These are phyloP conservation scores for Brachyptera putata DNA, from an alignment of 2,888 invertebrate species.

Conservation along the genomic window DNA sequence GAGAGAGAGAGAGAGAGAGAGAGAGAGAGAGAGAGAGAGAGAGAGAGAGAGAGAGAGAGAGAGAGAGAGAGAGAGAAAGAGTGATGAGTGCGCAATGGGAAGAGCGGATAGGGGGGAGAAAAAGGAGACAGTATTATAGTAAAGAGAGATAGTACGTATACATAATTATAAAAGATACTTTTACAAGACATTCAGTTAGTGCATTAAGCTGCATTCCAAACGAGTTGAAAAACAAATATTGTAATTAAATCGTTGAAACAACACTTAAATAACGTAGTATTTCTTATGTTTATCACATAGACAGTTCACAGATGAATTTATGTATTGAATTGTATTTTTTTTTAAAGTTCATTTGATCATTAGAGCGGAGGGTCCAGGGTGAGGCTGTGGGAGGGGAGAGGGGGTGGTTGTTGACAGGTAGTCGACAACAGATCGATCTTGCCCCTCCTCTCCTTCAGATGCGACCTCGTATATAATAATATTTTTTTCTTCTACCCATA, in stretches of 20 bases:
- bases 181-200: too few species aligned
- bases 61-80: background rate
- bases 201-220: too few species aligned
- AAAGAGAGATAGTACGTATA: background rate
- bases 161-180: too few species aligned
- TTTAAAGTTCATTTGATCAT: too few species aligned
- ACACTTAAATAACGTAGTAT: too few species aligned
- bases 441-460: background rate
- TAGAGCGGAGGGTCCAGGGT: too few species aligned
- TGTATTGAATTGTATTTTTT: too few species aligned
- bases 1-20: constrained; percentile 18
- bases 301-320: too few species aligned
- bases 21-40: background rate
- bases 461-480: background rate
- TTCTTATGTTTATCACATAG: too few species aligned
- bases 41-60: background rate
- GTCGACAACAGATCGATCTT: background rate
- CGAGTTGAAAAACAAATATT: too few species aligned
- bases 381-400: background rate
- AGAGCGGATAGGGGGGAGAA: background rate
- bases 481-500: constrained; percentile 8
- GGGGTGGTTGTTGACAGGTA: constrained; percentile 13
- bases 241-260: too few species aligned
- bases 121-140: background rate
- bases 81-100: background rate